These are phyloP conservation scores for Thalpophila matura DNA, from an alignment of 2,888 invertebrate species.

Conservation along the genomic window DNA sequence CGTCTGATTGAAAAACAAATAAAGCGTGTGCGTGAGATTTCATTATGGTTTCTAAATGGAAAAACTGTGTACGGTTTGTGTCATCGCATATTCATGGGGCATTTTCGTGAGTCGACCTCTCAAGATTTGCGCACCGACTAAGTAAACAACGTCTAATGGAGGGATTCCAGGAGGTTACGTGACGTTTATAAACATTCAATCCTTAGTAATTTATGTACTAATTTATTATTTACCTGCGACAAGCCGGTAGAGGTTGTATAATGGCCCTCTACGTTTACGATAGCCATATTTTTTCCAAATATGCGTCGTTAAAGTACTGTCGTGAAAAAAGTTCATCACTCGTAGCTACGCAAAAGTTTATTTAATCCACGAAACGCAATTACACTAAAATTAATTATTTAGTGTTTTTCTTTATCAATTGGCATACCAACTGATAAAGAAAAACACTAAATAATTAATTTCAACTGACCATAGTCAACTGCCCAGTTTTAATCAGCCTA, in stretches of 20 bases:
- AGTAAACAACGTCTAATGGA: constrained; percentile 90
- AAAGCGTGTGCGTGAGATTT: constrained; percentile 85
- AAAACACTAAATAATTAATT: neutral
- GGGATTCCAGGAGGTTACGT: constrained; percentile 85
- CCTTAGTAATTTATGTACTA: constrained; percentile 78
- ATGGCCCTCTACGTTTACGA: constrained; percentile 58
- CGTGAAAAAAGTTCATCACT: constrained; percentile 12
- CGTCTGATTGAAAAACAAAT: constrained; percentile 84
- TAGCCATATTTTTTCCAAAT: constrained; percentile 55
- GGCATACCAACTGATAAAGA: too few species aligned
- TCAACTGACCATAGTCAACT: constrained; percentile 27
- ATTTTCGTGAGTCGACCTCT: constrained; percentile 90
- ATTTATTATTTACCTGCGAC: constrained; percentile 66
- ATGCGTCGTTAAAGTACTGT: constrained; percentile 41
- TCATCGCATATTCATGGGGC: constrained; percentile 90
- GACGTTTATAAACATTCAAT: constrained; percentile 82
- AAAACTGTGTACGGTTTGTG: constrained; percentile 90
- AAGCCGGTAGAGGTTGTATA: constrained; percentile 50
- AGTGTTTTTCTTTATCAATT: too few species aligned
- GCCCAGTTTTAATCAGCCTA: constrained; percentile 46
- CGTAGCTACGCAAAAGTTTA: constrained; percentile 16
- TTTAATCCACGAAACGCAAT: constrained; percentile 8
- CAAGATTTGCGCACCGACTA: constrained; percentile 88
- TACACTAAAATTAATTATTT: neutral
- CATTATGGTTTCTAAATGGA: constrained; percentile 89